Evolutionary conservation across 2,113 vertebrate genomes (phyloP).

Genomic region (Oxyruncus cristatus): DNA sequence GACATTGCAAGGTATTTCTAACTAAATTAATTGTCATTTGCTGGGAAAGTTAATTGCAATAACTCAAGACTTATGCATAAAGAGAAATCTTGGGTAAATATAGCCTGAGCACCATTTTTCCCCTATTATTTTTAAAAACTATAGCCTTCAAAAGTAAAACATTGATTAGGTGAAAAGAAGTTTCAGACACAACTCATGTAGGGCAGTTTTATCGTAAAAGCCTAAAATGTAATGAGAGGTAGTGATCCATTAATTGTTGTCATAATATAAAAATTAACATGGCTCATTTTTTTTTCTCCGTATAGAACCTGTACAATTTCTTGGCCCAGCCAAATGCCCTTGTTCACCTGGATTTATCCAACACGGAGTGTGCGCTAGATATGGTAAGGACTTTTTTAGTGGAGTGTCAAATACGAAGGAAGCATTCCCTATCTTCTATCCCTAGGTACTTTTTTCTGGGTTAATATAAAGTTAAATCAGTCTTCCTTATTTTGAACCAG

Average conservation of each 20-base stretch:
- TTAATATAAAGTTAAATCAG: neutral
- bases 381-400: slow-evolving; percentile 77
- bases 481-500: slow-evolving; percentile 63
- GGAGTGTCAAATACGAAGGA: neutral
- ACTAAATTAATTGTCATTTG: neutral
- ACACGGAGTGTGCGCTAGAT: slow-evolving; percentile 90
- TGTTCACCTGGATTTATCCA: slow-evolving; percentile 88
- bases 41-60: neutral
- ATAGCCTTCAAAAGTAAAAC: neutral
- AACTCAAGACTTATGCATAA: neutral
- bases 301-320: slow-evolving; percentile 89
- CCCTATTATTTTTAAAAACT: neutral
- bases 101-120: neutral
- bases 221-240: neutral
- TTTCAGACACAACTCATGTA: neutral
- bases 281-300: neutral
- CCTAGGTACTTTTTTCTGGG: neutral
- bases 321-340: slow-evolving; percentile 89
- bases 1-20: neutral
- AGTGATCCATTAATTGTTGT: neutral
- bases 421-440: neutral
- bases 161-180: neutral
- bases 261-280: neutral
- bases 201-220: neutral
- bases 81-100: neutral